Conservation (phyloP, 2,113 vertebrate genomes). For the Cyanoderma ruficeps region DNA sequence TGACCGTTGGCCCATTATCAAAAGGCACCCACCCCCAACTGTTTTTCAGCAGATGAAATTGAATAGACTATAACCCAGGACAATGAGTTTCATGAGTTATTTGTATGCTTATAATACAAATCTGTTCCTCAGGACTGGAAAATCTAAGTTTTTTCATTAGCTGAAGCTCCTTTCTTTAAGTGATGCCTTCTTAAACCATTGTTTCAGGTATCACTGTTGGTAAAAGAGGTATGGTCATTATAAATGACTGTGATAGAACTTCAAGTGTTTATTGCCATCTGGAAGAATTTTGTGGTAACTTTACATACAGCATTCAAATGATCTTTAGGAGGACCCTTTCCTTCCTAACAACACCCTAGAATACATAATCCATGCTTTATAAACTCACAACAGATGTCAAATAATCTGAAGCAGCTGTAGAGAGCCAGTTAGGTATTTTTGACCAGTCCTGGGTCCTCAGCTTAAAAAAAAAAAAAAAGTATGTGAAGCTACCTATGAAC, state of each 20-base stretch:
- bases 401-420: not conserved
- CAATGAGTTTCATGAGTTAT: not conserved
- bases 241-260: not conserved
- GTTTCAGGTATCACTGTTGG: not conserved
- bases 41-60: too few species aligned
- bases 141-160: not conserved
- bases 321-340: not conserved
- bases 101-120: not conserved
- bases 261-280: not conserved
- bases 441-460: not conserved
- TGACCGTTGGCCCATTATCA: too few species aligned
- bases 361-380: not conserved
- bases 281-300: not conserved
- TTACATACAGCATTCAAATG: not conserved
- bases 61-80: too few species aligned
- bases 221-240: not conserved
- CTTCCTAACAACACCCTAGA: not conserved
- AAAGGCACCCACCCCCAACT: too few species aligned
- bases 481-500: not conserved
- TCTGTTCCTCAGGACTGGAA: not conserved
- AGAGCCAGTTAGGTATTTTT: not conserved
- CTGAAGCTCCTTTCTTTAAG: not conserved
- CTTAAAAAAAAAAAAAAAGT: not conserved
- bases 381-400: not conserved
- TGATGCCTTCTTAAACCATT: not conserved